These are phyloP conservation scores for Hemiprocne comata DNA, from an alignment of 2,113 vertebrate genomes.

Conservation along the genomic window DNA sequence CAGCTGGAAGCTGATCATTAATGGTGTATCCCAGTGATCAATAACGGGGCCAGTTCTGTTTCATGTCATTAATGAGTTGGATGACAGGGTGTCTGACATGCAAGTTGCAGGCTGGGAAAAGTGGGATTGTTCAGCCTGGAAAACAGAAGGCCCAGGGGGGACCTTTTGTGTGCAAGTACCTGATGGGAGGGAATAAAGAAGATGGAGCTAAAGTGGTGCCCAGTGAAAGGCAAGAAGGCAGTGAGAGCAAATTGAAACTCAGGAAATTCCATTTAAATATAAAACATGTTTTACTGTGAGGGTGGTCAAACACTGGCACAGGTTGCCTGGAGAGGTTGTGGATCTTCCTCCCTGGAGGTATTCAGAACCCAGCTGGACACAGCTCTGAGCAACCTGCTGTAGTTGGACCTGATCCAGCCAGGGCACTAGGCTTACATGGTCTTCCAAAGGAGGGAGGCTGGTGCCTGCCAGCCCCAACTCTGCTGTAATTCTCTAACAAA, in stretches of 20 bases:
- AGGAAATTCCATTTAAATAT: background rate
- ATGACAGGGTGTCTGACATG: too few species aligned
- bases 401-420: background rate
- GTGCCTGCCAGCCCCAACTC: background rate
- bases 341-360: background rate
- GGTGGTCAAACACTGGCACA: background rate
- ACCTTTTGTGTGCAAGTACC: too few species aligned
- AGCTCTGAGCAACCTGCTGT: background rate
- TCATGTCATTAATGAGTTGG: fast-evolving
- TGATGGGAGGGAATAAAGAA: background rate
- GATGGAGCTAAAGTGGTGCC: background rate
- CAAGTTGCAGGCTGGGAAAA: background rate
- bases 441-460: background rate
- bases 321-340: background rate
- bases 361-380: background rate
- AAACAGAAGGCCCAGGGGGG: background rate
- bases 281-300: background rate
- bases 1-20: background rate
- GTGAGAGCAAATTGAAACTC: background rate
- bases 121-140: background rate
- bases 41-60: background rate
- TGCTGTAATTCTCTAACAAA: background rate
- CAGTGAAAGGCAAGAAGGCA: background rate
- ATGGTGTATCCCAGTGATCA: background rate
- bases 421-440: background rate